phyloP scores from a whole-genome alignment of 1,140 invertebrate species.

The Mizuhopecten yessoensis region DNA sequence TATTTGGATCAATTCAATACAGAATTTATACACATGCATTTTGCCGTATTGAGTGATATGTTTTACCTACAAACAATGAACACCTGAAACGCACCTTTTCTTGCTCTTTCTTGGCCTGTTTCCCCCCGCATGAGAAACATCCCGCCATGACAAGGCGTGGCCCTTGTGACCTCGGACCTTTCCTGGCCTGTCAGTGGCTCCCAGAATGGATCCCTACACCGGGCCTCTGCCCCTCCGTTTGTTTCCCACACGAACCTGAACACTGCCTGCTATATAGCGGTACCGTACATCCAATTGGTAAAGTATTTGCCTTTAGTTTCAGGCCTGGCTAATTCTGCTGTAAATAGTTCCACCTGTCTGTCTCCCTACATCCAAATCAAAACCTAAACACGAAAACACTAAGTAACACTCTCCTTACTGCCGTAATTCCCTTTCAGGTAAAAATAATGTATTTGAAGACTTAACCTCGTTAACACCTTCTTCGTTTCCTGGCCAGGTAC shows the following conservation, averaged over 20 bases:
- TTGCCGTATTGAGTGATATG: too few relatives aligned
- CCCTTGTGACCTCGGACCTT: neutral
- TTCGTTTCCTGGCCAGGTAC: neutral
- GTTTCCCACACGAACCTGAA: neutral
- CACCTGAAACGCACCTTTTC: neutral
- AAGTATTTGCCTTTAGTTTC: neutral
- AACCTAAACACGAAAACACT: conserved; percentile 14
- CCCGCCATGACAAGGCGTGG: neutral
- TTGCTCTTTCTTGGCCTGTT: neutral
- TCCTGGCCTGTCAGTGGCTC: neutral
- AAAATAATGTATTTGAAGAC: neutral
- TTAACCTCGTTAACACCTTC: conserved; percentile 38
- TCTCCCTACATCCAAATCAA: neutral
- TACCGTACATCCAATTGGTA: neutral
- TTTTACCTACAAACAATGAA: conserved; percentile 1
- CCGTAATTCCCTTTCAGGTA: neutral
- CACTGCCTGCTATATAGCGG: neutral
- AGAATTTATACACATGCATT: too few relatives aligned
- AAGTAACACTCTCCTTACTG: neutral
- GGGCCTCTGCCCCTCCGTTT: conserved; percentile 6
- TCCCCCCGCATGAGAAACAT: conserved; percentile 31
- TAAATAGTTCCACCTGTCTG: conserved; percentile 15
- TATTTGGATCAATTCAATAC: too few relatives aligned
- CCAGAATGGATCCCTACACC: neutral
- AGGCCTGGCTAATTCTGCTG: neutral